Evolutionary conservation across 2,797 vertebrate species (phyloP).

Genomic region (Galagoides demidoff): DNA sequence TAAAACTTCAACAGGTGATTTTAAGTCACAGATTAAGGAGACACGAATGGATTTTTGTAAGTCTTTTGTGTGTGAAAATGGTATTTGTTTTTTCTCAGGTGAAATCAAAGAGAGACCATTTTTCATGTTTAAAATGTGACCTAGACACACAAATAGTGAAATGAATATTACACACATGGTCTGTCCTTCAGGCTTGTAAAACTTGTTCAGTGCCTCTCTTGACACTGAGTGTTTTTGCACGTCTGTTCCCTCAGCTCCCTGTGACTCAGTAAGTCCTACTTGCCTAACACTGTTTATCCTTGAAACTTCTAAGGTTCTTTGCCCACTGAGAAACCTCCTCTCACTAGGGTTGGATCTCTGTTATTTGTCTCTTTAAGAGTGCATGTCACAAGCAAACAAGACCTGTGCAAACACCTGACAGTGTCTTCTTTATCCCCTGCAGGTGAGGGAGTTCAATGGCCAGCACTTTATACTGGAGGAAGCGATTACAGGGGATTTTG

Average conservation of each 20-base stretch:
- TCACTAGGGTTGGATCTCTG: background rate
- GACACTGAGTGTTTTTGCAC: background rate
- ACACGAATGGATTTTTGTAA: background rate
- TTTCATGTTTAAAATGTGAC: background rate
- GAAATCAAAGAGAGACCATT: background rate
- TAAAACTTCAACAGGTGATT: conserved; percentile 23
- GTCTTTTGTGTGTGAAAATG: background rate
- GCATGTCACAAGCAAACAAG: rapidly evolving
- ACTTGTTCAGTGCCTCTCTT: background rate
- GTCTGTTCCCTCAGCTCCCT: background rate
- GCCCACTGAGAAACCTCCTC: background rate
- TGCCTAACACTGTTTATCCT: background rate
- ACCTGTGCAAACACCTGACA: background rate
- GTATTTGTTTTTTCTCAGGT: background rate
- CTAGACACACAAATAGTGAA: background rate
- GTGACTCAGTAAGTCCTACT: background rate
- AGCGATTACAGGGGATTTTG: conserved; percentile 97
- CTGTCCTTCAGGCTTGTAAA: background rate
- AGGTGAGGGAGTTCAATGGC: conserved; percentile 96
- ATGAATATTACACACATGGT: background rate
- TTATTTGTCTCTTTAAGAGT: background rate
- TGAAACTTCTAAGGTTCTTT: background rate
- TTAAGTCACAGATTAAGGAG: background rate
- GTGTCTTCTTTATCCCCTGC: conserved; percentile 1
- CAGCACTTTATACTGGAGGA: conserved; percentile 96